A percentile compares a stretch with the other conserved stretches of the same genome.
These are phyloP conservation scores for Knipowitschia caucasica DNA, from an alignment of 2,797 vertebrate species.

Conservation along the genomic window DNA sequence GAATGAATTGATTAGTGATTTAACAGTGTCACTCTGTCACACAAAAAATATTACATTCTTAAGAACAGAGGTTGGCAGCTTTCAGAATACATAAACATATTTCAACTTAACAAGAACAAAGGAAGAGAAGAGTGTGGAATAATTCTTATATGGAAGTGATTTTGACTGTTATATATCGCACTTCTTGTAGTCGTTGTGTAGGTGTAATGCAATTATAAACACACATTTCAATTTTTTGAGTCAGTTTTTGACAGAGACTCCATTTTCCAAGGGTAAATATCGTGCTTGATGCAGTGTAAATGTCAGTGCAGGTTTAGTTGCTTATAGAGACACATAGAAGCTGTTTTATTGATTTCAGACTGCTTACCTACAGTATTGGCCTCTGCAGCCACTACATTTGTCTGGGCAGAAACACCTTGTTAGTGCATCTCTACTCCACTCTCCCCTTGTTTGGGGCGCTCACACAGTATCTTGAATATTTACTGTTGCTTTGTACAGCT, in stretches of 20 bases:
- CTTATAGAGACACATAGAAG: conserved; percentile 7
- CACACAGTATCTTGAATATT: neutral
- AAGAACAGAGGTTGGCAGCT: too few relatives aligned
- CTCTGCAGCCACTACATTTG: conserved; percentile 1
- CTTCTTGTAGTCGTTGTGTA: too few relatives aligned
- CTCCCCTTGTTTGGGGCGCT: neutral
- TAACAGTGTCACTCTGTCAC: neutral
- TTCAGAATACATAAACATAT: neutral
- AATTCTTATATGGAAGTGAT: too few relatives aligned
- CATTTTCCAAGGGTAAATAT: neutral
- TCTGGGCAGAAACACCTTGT: conserved; percentile 4
- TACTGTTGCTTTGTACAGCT: neutral
- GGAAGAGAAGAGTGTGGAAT: neutral
- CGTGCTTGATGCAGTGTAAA: neutral
- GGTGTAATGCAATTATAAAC: too few relatives aligned
- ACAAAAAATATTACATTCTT: neutral
- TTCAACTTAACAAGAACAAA: neutral
- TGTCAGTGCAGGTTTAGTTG: neutral
- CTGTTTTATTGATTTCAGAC: conserved; percentile 6
- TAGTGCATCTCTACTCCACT: neutral
- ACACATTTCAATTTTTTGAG: too few relatives aligned
- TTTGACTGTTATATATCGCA: too few relatives aligned
- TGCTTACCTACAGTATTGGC: conserved; percentile 4
- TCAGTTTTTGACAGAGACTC: neutral
- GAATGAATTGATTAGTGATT: neutral